phyloP scores from a whole-genome alignment of 2,888 invertebrate species.

The Tromatobia lineatoria region DNA sequence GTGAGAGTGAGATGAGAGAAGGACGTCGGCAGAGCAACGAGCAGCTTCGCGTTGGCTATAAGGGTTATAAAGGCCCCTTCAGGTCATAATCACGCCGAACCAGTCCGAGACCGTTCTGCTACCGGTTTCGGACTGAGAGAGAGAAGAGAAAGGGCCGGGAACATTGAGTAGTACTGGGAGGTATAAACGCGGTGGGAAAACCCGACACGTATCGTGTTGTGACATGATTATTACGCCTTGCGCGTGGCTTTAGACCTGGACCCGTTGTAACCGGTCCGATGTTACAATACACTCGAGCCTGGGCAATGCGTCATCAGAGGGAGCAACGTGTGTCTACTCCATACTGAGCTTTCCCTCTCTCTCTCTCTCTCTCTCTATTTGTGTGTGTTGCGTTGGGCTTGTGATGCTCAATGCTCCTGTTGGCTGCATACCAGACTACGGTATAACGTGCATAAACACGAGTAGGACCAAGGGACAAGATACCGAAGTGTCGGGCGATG shows the following conservation, averaged over 20 bases:
- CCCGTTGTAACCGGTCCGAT: constrained; percentile 60
- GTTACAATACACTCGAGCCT: constrained; percentile 78
- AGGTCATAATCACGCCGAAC: constrained; percentile 60
- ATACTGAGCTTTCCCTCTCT: constrained; percentile 66
- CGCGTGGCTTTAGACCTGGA: constrained; percentile 49
- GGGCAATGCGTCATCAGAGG: constrained; percentile 81
- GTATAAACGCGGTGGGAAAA: constrained; percentile 58
- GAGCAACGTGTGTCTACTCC: constrained; percentile 78
- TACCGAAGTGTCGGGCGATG: constrained; percentile 44
- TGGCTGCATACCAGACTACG: constrained; percentile 42
- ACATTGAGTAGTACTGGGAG: constrained; percentile 6
- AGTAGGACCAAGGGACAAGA: constrained; percentile 46
- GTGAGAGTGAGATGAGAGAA: constrained; percentile 18
- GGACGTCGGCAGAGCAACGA: not conserved
- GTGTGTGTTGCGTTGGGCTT: constrained; percentile 4
- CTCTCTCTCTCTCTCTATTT: not conserved
- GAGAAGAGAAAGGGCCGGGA: not conserved
- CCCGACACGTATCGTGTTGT: constrained; percentile 61
- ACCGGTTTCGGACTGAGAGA: constrained; percentile 53
- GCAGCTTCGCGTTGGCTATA: constrained; percentile 42
- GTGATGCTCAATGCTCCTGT: constrained; percentile 24
- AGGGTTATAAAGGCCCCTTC: constrained; percentile 58
- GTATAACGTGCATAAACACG: constrained; percentile 53
- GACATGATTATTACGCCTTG: constrained; percentile 68
- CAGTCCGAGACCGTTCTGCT: constrained; percentile 28